Percentiles rank a stretch among this genome's conserved stretches.
Conservation (phyloP, 2,888 invertebrate genomes). For the Theretra japonica region DNA sequence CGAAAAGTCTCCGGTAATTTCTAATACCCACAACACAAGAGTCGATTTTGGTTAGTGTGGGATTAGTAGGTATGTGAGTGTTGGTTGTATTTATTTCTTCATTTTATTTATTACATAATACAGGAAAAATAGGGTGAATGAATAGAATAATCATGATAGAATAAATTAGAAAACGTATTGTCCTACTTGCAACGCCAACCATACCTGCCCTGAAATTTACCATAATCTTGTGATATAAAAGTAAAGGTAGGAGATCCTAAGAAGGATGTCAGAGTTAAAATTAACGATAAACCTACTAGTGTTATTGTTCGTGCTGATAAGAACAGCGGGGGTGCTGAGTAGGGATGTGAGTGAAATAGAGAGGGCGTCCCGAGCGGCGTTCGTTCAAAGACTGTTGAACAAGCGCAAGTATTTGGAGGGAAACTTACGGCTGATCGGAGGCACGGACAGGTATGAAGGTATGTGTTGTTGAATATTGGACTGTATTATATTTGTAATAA, state of each 20-base stretch:
- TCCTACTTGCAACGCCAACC: too few relatives aligned
- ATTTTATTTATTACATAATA: too few relatives aligned
- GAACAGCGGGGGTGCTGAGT: constrained; percentile 49
- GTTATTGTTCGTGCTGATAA: constrained; percentile 47
- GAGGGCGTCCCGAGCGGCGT: constrained; percentile 76
- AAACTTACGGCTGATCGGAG: constrained; percentile 89
- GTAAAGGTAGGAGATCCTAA: not conserved
- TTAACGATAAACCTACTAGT: constrained; percentile 37
- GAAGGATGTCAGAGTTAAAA: constrained; percentile 8
- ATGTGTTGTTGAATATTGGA: constrained; percentile 35
- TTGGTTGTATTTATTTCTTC: too few relatives aligned
- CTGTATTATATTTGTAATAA: not conserved
- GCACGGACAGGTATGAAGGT: constrained; percentile 90
- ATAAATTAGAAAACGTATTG: too few relatives aligned
- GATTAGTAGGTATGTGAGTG: too few relatives aligned
- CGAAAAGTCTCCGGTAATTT: too few relatives aligned
- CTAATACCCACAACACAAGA: too few relatives aligned
- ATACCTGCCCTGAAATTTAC: too few relatives aligned
- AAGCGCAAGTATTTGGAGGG: constrained; percentile 90
- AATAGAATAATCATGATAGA: too few relatives aligned
- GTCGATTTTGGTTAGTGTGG: too few relatives aligned
- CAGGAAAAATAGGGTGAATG: too few relatives aligned
- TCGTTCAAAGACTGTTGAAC: constrained; percentile 89
- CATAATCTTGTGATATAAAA: not conserved
- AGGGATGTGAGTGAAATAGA: constrained; percentile 69